Evolutionary conservation across 2,113 vertebrate genomes (phyloP), one percentile per base, ranked within the genome.

Genomic region (Hiodon alosoides): DNA sequence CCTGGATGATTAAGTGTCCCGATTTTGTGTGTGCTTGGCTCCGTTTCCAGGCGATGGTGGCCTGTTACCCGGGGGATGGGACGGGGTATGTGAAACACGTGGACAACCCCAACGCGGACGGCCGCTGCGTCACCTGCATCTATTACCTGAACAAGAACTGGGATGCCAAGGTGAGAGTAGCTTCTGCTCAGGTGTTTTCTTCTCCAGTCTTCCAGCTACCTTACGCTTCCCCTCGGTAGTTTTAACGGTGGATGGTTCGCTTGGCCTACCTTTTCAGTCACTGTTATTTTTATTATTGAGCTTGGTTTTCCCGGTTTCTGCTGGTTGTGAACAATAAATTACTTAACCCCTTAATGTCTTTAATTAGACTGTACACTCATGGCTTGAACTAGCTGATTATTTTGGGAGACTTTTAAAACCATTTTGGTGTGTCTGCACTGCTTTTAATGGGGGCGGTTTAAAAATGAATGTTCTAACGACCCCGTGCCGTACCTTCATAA

Each of bases 61-160:
- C 94, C 76, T 96, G 94, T 79, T 96, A 96, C 78, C 94, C 94
- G 69, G 94, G 94, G 73, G 94, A 95, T 73, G 94, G 94, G 79
- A 87, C 94, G 4, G 94, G 94, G 7, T 96, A 96, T 9, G 94
- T 96, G 77, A 93, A 94, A 73, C 94, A 96, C 0, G 94, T 96
- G 76, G 94, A 96, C 85, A 96, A 96, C 81, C 94, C 94, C 52
- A 96, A 94, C 0, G 91, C 91, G 0, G 94, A 96, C 0, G 94
- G 94, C 7, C 94, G 94, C 73, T 95, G 94, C 66, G 93, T 96
- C 79, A 96, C 94, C 59, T 96, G 94, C 85, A 95, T 96, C 86
- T 96, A 96, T 84, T 96, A 96, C 79, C 87, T 96, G 83, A 95
- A 96, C 82, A 95, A 96, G 85, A 92, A 95, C 69, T 96, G 94